Evolutionary conservation across 1,140 invertebrate genomes (phyloP).

Genomic region (Prorops nasuta): DNA sequence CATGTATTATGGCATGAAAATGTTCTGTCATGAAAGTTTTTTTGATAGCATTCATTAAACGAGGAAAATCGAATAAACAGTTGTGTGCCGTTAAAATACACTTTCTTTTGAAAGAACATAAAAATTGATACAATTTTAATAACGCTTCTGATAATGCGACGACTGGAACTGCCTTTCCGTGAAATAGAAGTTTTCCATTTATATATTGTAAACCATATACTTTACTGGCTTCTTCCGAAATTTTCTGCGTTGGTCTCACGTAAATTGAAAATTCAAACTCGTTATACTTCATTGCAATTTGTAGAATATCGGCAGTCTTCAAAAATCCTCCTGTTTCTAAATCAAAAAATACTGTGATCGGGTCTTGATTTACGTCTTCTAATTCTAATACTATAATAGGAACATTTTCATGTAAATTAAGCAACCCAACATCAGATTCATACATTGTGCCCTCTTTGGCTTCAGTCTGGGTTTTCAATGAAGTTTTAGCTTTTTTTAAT

Average conservation of each 20-base stretch:
- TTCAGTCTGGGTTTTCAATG: neutral
- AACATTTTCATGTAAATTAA: constrained; percentile 7
- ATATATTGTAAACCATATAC: neutral
- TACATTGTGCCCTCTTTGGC: neutral
- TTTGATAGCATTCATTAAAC: neutral
- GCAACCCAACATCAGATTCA: neutral
- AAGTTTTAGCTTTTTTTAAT: neutral
- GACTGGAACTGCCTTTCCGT: neutral
- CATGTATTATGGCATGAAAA: constrained; percentile 2
- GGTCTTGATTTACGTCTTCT: neutral
- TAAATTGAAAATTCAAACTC: too few species aligned
- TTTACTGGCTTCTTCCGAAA: neutral
- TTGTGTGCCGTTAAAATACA: too few species aligned
- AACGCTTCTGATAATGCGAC: constrained; percentile 10
- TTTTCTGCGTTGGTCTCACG: too few species aligned
- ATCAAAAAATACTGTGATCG: neutral
- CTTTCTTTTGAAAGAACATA: too few species aligned
- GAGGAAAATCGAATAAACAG: too few species aligned
- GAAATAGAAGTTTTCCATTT: neutral
- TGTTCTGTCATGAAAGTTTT: constrained; percentile 8
- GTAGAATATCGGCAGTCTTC: neutral
- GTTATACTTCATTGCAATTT: too few species aligned
- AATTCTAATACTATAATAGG: constrained; percentile 1
- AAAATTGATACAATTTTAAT: neutral
- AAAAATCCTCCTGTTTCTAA: too few species aligned